Base-by-base conservation (phyloP, 2,113 vertebrate species). In the Megaceryle maxima region DNA sequence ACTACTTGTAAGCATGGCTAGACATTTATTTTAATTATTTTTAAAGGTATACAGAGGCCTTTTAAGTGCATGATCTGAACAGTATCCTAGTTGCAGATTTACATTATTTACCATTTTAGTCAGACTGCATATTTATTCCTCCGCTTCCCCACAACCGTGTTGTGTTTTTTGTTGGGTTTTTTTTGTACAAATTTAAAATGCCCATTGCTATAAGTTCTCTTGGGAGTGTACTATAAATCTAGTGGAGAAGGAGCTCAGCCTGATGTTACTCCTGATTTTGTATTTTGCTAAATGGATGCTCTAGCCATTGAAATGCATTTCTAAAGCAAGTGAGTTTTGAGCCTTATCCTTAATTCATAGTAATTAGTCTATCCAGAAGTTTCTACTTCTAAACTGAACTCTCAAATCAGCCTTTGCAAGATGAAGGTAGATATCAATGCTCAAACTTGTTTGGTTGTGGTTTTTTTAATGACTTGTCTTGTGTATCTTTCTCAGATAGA, bases 141-240 rank as follows among this genome's bases (percentile, higher is more conserved):
- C 10, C 60, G 5, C 10, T 68, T 83, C 3, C 8, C 14, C 33
- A 26, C 31, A 91, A 33, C 11, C 50, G 3, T 51, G 22, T 60
- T 20, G 59, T 13, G 35, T 6, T 13, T 67, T 12, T 50, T 78
- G 63, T 37, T 41, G 10, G 39, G 10, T 41, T 41, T 41, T 41
- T 41, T 41, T 41, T 41, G 0, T 24, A 31, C 5, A 76, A 53
- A 92, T 87, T 35, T 55, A 15, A 73, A 74, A 56, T 90, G 55
- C 16, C 13, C 2, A 10, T 80, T 1, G 5, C 8, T 62, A 0
- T 28, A 24, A 46, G 6, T 57, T 60, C 64, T 64, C 3, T 25
- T 87, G 35, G 11, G 16, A 87, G 17, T 31, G 7, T 25, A 25
- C 8, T 51, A 16, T 41, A 83, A 72, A 74, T 63, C 22, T 55